Evolutionary conservation across 2,888 invertebrate species (phyloP).

Genomic region (Cheiracanthium punctorium): DNA sequence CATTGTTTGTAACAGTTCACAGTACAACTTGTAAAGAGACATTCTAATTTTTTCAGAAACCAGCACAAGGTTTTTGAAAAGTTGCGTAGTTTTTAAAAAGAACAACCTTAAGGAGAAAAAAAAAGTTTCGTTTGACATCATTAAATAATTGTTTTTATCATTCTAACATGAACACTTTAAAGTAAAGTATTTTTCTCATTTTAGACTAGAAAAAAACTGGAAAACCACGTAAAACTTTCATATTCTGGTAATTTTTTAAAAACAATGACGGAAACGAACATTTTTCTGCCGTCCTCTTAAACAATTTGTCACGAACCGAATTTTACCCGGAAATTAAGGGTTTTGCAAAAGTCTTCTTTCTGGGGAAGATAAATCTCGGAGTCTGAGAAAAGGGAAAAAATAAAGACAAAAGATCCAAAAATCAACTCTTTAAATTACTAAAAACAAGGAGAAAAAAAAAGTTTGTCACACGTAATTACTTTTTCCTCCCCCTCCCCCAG

Average conservation of each 20-base stretch:
- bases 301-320: background rate
- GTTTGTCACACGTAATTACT: slow-evolving; percentile 2
- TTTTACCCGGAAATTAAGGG: background rate
- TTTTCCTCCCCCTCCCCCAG: background rate
- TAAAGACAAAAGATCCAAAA: background rate
- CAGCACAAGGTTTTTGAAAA: too few relatives aligned
- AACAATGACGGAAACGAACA: background rate
- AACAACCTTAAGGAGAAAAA: too few relatives aligned
- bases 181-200: too few relatives aligned
- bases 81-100: too few relatives aligned
- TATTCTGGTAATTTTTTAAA: background rate
- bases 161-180: too few relatives aligned
- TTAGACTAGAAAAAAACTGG: too few relatives aligned
- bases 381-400: background rate
- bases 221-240: too few relatives aligned
- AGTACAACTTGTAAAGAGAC: too few relatives aligned
- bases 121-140: too few relatives aligned
- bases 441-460: background rate
- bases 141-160: too few relatives aligned
- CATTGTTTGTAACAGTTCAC: too few relatives aligned
- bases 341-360: background rate
- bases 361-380: background rate
- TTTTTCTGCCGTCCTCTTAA: background rate
- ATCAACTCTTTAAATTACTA: background rate
- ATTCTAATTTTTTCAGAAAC: too few relatives aligned